A percentile compares a stretch with the other conserved stretches of the same genome.
phyloP scores from a whole-genome alignment of 2,888 invertebrate species.

The Leptopilina syphax region DNA sequence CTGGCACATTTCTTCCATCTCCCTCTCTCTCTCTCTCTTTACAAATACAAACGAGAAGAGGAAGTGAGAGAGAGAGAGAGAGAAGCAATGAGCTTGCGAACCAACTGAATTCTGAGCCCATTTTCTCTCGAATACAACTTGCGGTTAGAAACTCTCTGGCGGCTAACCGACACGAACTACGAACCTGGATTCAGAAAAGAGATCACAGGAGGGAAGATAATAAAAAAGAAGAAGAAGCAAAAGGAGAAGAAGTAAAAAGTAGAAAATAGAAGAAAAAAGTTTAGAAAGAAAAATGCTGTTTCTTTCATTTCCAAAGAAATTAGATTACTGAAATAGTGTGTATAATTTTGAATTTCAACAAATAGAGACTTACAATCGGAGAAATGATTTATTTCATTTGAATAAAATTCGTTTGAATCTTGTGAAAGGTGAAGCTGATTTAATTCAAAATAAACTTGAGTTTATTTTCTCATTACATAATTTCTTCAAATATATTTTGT shows the following conservation, averaged over 20 bases:
- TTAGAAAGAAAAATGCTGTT: no score
- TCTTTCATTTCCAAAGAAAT: no score
- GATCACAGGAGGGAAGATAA: constrained; percentile 41
- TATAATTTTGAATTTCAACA: no score
- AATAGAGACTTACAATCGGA: no score
- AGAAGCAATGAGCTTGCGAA: constrained; percentile 47
- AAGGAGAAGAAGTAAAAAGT: constrained; percentile 20
- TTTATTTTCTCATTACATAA: no score
- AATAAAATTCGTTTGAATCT: no score
- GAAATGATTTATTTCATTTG: no score
- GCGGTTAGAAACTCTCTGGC: constrained; percentile 62
- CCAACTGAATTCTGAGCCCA: constrained; percentile 60
- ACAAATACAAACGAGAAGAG: constrained; percentile 47
- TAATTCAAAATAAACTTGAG: no score
- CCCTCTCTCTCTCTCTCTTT: constrained; percentile 8
- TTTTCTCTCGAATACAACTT: constrained; percentile 66
- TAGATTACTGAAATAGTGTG: no score
- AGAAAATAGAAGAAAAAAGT: constrained; percentile 47
- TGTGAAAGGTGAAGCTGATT: no score
- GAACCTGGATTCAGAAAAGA: constrained; percentile 40
- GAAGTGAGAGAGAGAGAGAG: constrained; percentile 1
- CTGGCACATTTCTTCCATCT: constrained; percentile 28
- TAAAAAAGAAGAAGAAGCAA: background rate
- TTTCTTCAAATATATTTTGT: no score
- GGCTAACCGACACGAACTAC: constrained; percentile 56